phyloP scores from a whole-genome alignment of 2,888 invertebrate species.

The Drosophila helvetica region DNA sequence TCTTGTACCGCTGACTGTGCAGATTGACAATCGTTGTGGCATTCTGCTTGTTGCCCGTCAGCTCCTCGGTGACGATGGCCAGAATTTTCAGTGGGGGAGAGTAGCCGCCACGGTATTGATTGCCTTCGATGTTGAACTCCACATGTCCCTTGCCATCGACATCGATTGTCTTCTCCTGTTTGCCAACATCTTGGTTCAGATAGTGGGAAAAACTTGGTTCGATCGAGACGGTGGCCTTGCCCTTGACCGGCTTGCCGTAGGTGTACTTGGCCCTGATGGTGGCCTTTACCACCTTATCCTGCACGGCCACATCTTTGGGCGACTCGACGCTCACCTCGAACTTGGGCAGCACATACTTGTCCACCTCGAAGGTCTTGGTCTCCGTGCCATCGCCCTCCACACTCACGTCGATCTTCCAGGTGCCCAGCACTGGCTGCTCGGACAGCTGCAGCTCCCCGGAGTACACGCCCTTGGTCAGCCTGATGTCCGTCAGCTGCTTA shows the following conservation, averaged over 20 bases:
- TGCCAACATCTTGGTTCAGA: not conserved
- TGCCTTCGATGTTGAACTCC: slow-evolving; percentile 88
- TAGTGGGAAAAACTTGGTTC: slow-evolving; percentile 51
- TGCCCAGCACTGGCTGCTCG: slow-evolving; percentile 92
- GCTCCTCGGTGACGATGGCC: slow-evolving; percentile 94
- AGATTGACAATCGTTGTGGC: slow-evolving; percentile 89
- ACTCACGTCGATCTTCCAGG: slow-evolving; percentile 92
- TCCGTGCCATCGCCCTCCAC: slow-evolving; percentile 83
- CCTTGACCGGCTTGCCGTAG: slow-evolving; percentile 93
- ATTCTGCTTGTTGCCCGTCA: slow-evolving; percentile 92
- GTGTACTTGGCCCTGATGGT: slow-evolving; percentile 94
- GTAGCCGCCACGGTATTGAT: slow-evolving; percentile 88
- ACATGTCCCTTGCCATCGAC: slow-evolving; percentile 88
- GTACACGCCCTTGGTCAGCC: slow-evolving; percentile 90
- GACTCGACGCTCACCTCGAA: slow-evolving; percentile 94
- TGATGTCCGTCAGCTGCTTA: slow-evolving; percentile 90
- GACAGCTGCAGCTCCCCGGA: slow-evolving; percentile 91
- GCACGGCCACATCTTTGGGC: slow-evolving; percentile 92
- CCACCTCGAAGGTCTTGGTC: slow-evolving; percentile 86
- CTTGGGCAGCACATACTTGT: slow-evolving; percentile 95
- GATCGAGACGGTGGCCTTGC: slow-evolving; percentile 90
- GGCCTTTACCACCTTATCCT: slow-evolving; percentile 90
- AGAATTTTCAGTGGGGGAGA: slow-evolving; percentile 85
- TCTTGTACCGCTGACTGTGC: slow-evolving; percentile 89
- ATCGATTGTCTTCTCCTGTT: slow-evolving; percentile 88